Evolutionary conservation across 1,140 invertebrate genomes (phyloP).

Genomic region (Zelostemma sp.): DNA sequence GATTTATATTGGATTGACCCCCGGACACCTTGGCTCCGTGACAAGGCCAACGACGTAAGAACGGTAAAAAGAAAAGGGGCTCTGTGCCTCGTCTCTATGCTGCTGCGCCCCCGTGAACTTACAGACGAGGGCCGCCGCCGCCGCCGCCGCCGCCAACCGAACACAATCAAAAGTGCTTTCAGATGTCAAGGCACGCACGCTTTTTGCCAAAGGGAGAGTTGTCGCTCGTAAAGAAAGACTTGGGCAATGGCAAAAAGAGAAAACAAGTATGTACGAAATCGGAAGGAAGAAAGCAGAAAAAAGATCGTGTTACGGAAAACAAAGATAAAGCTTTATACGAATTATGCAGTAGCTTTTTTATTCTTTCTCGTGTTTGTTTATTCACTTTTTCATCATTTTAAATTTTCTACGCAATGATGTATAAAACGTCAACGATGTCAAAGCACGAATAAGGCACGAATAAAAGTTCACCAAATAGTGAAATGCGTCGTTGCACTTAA

Average conservation of each 20-base stretch:
- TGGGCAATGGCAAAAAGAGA: slow-evolving; percentile 20
- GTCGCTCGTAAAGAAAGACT: slow-evolving; percentile 26
- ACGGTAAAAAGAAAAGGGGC: slow-evolving; percentile 13
- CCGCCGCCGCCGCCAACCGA: slow-evolving; percentile 48
- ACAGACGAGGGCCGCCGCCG: slow-evolving; percentile 1
- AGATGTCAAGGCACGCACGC: slow-evolving; percentile 47
- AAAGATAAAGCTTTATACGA: no score
- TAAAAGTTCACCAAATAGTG: no score
- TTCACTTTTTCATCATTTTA: no score
- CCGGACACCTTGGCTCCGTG: slow-evolving; percentile 54
- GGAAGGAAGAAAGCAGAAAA: slow-evolving; percentile 24
- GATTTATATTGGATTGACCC: slow-evolving; percentile 68
- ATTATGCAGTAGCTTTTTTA: no score
- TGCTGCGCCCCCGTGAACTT: no score
- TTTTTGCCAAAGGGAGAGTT: slow-evolving; percentile 54
- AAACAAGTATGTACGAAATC: slow-evolving; percentile 30
- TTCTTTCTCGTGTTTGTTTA: no score
- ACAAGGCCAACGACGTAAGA: slow-evolving; percentile 22
- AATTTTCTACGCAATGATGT: no score
- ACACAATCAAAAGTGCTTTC: slow-evolving; percentile 64
- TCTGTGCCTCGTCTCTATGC: no score
- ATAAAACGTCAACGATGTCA: no score
- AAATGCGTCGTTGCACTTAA: no score
- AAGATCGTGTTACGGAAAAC: no score
- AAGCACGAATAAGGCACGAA: no score